Base-by-base conservation (phyloP, 1,140 invertebrate species). In the Neodiprion pinetum region DNA sequence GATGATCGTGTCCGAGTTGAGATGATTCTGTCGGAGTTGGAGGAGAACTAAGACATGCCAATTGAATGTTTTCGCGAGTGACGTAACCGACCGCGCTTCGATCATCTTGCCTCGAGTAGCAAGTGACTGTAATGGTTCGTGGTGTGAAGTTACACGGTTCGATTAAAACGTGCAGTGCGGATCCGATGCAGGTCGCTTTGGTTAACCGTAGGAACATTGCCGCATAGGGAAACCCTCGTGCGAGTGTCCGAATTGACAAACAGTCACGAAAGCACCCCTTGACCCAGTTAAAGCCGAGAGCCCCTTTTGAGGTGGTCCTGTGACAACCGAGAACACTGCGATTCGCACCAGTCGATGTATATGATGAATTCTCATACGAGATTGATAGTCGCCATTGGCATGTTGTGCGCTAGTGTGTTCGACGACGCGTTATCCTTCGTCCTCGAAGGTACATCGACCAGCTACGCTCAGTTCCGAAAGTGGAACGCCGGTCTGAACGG, bases 401-500 rank as follows among this genome's bases (percentile, higher is more conserved):
- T 61, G n/a, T 61, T 61, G 53, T 61, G 53, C 53, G 53, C 53
- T 17, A 61, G 53, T 61, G n/a, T 82, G 49, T 72, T 82, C 23
- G 74, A 80, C 77, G 78, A 79, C 72, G 75, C 76, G 47, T 74
- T 80, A 50, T 80, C 83, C 66, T 95, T 96, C 86, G 90, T 94
- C 8, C 89, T 96, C 77, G 96, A 98, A 87, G 96, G 96, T 40
- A 93, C 94, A 0, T 91, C 93, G 72, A 94, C 93, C 81, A 96
- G 96, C 3, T 98, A 95, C 89, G 96, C 96, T 47, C 95, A 96
- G 82, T 97, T 97, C 84, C 91, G 93, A 5, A 95, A 96, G 84
- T 98, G 97, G 96, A 95, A 95, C 83, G 93, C 94, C 9, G 94
- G 92, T 1, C 86, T 95, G 2, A 96, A 97, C 84, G 95, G 95